Evolutionary conservation across 2,113 vertebrate genomes (phyloP).

Genomic region (Megatriorchis doriae): DNA sequence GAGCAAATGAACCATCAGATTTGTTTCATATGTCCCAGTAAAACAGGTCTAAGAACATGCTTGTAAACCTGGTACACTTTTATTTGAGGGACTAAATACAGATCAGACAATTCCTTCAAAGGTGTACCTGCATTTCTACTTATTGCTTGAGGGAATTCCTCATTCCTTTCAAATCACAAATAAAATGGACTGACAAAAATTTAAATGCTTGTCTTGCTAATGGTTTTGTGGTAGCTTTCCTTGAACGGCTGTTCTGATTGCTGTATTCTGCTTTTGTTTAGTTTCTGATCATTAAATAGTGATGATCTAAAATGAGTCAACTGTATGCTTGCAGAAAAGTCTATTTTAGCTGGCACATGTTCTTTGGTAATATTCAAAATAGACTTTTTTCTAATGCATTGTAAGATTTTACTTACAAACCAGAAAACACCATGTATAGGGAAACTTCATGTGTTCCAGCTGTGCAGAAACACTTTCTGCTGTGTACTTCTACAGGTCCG

Average conservation of each 20-base stretch:
- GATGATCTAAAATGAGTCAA: not conserved
- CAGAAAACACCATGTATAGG: not conserved
- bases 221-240: not conserved
- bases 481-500: constrained; percentile 78
- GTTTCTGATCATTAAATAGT: not conserved
- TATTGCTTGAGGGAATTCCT: not conserved
- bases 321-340: not conserved
- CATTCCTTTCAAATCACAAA: not conserved
- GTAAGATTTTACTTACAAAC: not conserved
- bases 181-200: not conserved
- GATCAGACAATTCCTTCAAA: not conserved
- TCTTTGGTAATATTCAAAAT: not conserved
- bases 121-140: not conserved
- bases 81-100: not conserved
- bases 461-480: not conserved
- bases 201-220: not conserved
- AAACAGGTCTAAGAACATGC: not conserved
- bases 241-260: not conserved
- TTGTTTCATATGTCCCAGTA: not conserved
- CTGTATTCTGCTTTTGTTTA: not conserved
- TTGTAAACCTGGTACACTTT: not conserved
- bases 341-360: not conserved
- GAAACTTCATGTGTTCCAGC: not conserved
- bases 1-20: not conserved
- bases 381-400: not conserved